Conservation (phyloP, 2,113 vertebrate species). For the Rhodinocichla rosea region DNA sequence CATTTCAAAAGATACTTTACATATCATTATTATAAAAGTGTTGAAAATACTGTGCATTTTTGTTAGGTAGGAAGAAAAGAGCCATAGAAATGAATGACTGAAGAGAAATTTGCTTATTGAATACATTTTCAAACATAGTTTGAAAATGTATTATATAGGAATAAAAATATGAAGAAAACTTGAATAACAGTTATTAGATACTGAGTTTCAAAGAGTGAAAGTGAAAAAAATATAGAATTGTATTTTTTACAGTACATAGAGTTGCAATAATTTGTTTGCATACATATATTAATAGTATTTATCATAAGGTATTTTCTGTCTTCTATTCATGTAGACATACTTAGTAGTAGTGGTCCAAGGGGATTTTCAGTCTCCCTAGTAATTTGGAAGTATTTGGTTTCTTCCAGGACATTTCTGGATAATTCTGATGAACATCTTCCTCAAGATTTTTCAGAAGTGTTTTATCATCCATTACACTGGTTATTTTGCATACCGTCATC, state of each 20-base stretch:
- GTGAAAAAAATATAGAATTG: not conserved
- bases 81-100: not conserved
- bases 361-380: not conserved
- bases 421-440: constrained; percentile 39
- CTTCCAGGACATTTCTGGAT: constrained; percentile 77
- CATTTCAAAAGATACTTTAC: not conserved
- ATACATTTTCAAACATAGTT: not conserved
- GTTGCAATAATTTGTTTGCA: not conserved
- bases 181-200: not conserved
- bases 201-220: not conserved
- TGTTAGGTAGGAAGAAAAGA: not conserved
- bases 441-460: constrained; percentile 39
- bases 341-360: not conserved
- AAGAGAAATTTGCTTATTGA: not conserved
- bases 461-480: constrained; percentile 75
- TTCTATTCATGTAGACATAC: not conserved
- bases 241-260: not conserved
- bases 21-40: not conserved
- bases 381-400: not conserved
- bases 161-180: not conserved
- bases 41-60: not conserved
- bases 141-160: not conserved
- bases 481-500: constrained; percentile 79
- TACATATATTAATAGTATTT: not conserved
- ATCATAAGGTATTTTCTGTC: not conserved